A percentile compares a stretch with the other conserved stretches of the same genome.
These are phyloP conservation scores for human DNA, from an alignment of 2,113 vertebrate species.

Conservation along the genomic window DNA sequence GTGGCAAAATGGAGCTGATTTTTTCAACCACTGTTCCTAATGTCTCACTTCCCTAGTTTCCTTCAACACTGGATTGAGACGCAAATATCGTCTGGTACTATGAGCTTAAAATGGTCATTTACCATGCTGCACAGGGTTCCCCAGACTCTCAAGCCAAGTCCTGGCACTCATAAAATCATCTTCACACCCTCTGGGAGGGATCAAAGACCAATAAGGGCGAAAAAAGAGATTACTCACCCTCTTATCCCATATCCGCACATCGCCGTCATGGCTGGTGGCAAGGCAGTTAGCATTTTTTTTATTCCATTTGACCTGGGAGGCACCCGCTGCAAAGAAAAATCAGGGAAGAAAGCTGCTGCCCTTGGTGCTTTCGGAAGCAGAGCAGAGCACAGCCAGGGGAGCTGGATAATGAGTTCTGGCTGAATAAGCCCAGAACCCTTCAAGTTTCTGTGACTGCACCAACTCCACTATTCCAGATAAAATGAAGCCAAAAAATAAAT, in stretches of 20 bases:
- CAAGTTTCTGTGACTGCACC: neutral
- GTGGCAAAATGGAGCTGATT: neutral
- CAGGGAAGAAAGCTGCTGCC: constrained; percentile 12
- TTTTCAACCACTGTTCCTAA: neutral
- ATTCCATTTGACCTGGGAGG: constrained; percentile 99
- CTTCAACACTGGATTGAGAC: neutral
- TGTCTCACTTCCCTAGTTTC: neutral
- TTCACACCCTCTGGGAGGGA: neutral
- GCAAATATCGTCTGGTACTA: neutral
- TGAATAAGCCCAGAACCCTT: neutral
- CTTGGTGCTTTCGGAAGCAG: neutral
- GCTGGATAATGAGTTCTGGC: neutral
- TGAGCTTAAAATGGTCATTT: neutral
- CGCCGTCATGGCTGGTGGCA: constrained; percentile 97
- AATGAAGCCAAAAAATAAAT: constrained; percentile 21
- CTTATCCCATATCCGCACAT: constrained; percentile 98
- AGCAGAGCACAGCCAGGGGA: neutral
- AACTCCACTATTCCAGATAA: neutral
- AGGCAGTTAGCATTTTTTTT: constrained; percentile 92
- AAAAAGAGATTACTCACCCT: constrained; percentile 86
- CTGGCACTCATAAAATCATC: neutral
- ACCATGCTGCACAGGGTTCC: neutral
- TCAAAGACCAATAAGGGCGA: neutral
- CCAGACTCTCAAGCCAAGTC: neutral
- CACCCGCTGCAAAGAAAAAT: constrained; percentile 90